Evolutionary conservation across 1,140 invertebrate species (phyloP), one percentile per base, ranked within the genome.

Genomic region (Stenopsyche tienmushanensis): DNA sequence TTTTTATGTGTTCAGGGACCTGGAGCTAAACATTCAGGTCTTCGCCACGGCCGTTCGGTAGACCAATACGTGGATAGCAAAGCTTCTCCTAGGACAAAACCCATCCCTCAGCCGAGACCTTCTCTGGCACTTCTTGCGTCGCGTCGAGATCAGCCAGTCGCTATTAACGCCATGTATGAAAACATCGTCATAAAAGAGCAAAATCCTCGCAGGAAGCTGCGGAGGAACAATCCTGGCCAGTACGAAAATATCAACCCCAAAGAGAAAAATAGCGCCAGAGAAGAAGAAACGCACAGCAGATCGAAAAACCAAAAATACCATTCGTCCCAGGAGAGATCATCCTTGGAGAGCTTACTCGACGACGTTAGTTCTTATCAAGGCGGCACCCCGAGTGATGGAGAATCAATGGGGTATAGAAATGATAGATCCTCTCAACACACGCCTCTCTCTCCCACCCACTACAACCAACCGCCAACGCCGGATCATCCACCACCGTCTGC

Each of bases 401-500:
- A 80, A 62, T 54, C 34, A 15, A 50, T 70, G 41, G 72, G 75
- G 52, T 78, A 73, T 72, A 75, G 72, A 67, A 74, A 73, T 26
- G 53, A 57, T 18, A 74, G 74, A 41, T 72, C 72, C 23, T 74
- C 73, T 67, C 76, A 80, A 1, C 82, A 82, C 65, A 82, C 85
- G 79, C 80, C 88, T 45, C 71, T 85, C 62, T 94, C 91, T 68
- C 94, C 94, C 1, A 92, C 92, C 3, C 91, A 94, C 73, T 95
- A 96, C 72, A 85, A 88, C 50, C 93, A 96, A 79, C 94, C 93
- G 2, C 93, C 94, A 0, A 97, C 94, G 2, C 94, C 94, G 0
- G 94, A 97, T 73, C 93, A 95, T 80, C 93, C 94, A 2, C 95
- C 95, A 3, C 95, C 95, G 0, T 92, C 92, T n/a, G 92, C 94